Base-by-base conservation (phyloP, 2,797 vertebrate genomes). In the Dicrostonyx torquatus region DNA sequence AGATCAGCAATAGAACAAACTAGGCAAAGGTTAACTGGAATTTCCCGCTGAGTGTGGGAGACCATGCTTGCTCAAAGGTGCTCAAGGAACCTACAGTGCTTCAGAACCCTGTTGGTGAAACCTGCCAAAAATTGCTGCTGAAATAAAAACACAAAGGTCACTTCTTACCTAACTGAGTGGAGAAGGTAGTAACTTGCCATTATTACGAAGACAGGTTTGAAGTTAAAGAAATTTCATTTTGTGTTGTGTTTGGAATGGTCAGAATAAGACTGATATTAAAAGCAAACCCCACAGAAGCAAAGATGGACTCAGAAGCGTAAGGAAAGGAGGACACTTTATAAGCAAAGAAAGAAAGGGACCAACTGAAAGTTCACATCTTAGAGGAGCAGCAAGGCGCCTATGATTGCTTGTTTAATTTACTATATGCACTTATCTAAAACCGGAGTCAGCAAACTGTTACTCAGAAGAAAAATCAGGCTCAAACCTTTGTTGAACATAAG, bases 341-440 rank as follows among this genome's bases (percentile, higher is more conserved):
- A 34, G 24, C 26, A 31, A 17, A 78, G 60, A 84, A 83, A 13
- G 37, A 22, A 78, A 66, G 40, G 20, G 29, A 22, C 77, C 50
- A 62, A 6, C 17, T 29, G 2, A 43, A 13, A 34, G 26, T 15
- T 66, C 1, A 6, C 0, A 10, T 43, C 60, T 40, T 45, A n/a
- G 29, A 15, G 43, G 45, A 90, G 29, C 8, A 90, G 22, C 6
- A 90, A 92, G 31, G 11, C 53, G 15, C 31, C 2, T 70, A n/a
- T 83, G 48, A 55, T 34, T 48, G 64, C 89, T 48, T 50, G 85
- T 83, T 64, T 15, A 10, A 66, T 40, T 31, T 68, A 82, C 66
- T 85, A 45, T 37, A 50, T 72, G 40, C 64, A 95, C 26, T 55
- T 84, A 79, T 78, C 50, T 94, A 76, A 87, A 89, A 75, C 18